Evolutionary conservation across 2,113 vertebrate genomes (phyloP).

Genomic region (Indicator maculatus): DNA sequence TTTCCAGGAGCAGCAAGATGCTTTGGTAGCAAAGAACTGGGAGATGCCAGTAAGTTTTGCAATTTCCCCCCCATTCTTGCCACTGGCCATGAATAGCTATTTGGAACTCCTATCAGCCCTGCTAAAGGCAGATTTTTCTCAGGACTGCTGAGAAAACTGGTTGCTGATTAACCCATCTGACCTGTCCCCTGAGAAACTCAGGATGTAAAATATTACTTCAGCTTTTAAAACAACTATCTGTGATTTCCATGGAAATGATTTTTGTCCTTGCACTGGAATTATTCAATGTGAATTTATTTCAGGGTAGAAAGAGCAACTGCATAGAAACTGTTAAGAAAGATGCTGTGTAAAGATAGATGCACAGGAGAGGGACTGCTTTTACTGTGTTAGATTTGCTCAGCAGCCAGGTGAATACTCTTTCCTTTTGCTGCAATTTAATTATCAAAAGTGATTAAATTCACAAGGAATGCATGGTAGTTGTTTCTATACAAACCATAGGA

Average conservation of each 20-base stretch:
- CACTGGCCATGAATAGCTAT: neutral
- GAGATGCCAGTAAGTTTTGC: neutral
- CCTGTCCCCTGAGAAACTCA: slow-evolving; percentile 12
- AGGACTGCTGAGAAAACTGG: neutral
- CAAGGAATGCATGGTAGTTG: neutral
- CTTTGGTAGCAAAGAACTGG: neutral
- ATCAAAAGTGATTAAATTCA: slow-evolving; percentile 15
- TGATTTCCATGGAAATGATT: slow-evolving; percentile 65
- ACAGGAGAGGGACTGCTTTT: neutral
- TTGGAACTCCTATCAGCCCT: neutral
- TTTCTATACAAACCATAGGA: neutral
- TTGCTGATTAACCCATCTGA: slow-evolving; percentile 38
- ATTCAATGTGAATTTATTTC: slow-evolving; percentile 40
- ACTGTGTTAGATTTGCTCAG: neutral
- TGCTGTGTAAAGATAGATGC: neutral
- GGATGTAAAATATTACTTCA: slow-evolving; percentile 47
- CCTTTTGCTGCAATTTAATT: slow-evolving; percentile 9
- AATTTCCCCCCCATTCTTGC: neutral
- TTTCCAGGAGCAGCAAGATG: neutral
- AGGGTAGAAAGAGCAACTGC: neutral
- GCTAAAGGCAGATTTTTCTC: neutral
- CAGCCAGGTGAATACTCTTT: neutral
- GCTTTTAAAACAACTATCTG: slow-evolving; percentile 64
- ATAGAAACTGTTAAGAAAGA: neutral
- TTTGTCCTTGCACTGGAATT: slow-evolving; percentile 44